Percentiles rank a stretch among this genome's conserved stretches.
phyloP scores from a whole-genome alignment of 2,113 vertebrate genomes.

The Campylomormyrus tamandua region DNA sequence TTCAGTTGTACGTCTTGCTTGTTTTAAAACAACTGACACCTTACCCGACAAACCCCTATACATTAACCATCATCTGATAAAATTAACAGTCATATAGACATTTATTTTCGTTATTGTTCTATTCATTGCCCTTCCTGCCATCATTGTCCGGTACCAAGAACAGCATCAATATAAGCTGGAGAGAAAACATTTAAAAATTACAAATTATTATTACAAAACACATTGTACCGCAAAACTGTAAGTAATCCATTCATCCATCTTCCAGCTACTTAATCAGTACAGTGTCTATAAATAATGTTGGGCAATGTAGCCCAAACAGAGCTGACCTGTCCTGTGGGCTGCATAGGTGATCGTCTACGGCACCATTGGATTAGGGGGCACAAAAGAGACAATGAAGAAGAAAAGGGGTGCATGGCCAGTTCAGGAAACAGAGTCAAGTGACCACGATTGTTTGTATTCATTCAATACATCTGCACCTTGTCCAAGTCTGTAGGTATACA shows the following conservation, averaged over 20 bases:
- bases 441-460: background rate
- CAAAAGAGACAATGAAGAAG: background rate
- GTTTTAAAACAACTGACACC: background rate
- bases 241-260: background rate
- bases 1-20: background rate
- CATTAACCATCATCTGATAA: background rate
- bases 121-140: background rate
- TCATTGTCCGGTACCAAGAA: background rate
- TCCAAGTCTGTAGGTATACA: background rate
- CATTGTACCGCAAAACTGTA: background rate
- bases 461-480: background rate
- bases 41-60: background rate
- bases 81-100: background rate
- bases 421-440: background rate
- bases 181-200: background rate
- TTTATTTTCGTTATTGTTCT: background rate
- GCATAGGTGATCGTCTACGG: background rate
- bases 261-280: background rate
- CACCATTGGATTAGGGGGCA: background rate
- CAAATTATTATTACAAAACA: background rate
- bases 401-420: background rate
- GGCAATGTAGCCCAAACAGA: background rate
- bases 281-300: background rate
- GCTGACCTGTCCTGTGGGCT: background rate
- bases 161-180: background rate